Conservation (phyloP, 2,113 vertebrate genomes). For the Kobus ellipsiprymnus region DNA sequence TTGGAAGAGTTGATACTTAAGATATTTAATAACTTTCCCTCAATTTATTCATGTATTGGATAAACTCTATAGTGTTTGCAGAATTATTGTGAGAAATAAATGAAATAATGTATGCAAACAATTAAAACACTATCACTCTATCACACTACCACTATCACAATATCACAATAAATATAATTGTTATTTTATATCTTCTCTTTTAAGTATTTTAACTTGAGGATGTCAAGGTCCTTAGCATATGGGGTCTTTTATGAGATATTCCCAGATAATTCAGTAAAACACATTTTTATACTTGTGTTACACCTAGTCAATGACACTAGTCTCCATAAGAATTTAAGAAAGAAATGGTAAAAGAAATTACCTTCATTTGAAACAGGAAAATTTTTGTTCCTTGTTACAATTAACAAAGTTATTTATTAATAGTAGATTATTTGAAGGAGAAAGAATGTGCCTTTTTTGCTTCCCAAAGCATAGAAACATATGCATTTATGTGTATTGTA, state of each 20-base stretch:
- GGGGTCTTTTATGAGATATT: neutral
- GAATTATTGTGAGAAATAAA: neutral
- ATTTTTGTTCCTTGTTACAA: neutral
- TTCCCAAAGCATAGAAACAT: neutral
- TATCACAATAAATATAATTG: neutral
- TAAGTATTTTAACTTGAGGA: neutral
- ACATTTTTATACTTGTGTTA: neutral
- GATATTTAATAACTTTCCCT: neutral
- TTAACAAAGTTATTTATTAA: neutral
- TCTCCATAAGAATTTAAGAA: neutral
- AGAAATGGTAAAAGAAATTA: neutral
- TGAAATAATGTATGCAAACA: neutral
- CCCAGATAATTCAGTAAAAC: neutral
- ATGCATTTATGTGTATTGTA: neutral
- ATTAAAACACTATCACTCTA: neutral
- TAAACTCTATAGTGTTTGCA: neutral
- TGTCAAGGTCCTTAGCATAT: fast-evolving
- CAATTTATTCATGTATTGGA: neutral
- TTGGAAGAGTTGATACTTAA: neutral
- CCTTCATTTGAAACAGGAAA: neutral
- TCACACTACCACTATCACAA: too few species aligned
- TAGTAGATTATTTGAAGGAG: neutral
- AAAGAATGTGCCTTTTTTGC: neutral
- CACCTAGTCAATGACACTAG: neutral
- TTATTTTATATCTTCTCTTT: neutral